Evolutionary conservation across 2,113 vertebrate species (phyloP).

Genomic region (Ibidorhyncha struthersii): DNA sequence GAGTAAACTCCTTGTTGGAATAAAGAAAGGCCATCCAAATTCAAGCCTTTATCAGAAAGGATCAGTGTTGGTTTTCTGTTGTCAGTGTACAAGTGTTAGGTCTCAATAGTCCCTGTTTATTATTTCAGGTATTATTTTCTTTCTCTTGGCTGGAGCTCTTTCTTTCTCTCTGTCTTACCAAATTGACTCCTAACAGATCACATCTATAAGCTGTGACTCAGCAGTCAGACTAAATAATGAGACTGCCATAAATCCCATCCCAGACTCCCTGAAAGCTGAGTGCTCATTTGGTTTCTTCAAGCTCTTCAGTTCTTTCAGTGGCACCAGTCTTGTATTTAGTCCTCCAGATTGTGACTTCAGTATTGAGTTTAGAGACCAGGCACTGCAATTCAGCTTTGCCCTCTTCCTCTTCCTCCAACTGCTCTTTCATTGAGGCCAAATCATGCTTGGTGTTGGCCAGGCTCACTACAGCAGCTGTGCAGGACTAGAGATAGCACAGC

Average conservation of each 20-base stretch:
- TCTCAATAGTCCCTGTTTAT: not conserved
- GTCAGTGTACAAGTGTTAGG: not conserved
- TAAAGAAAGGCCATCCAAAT: not conserved
- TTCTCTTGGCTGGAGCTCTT: not conserved
- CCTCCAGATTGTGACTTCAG: constrained; percentile 75
- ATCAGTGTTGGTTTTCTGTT: not conserved
- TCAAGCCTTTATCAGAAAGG: not conserved
- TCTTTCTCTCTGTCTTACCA: not conserved
- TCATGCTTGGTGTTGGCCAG: constrained; percentile 69
- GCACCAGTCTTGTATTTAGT: constrained; percentile 72
- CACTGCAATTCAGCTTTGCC: constrained; percentile 66
- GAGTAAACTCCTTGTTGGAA: not conserved
- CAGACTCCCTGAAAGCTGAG: not conserved
- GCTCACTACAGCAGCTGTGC: constrained; percentile 34
- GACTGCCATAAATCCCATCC: not conserved
- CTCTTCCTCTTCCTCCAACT: constrained; percentile 76
- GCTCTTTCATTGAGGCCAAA: constrained; percentile 70
- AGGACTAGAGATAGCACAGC: not conserved
- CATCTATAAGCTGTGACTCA: not conserved
- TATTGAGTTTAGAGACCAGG: constrained; percentile 76
- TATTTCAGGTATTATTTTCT: not conserved
- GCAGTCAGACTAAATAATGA: not conserved
- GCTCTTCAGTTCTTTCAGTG: constrained; percentile 73
- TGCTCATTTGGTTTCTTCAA: constrained; percentile 78
- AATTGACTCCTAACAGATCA: not conserved